Evolutionary conservation across 2,113 vertebrate species (phyloP), one percentile per base, ranked within the genome.

Genomic region (Leucopternis melanops): DNA sequence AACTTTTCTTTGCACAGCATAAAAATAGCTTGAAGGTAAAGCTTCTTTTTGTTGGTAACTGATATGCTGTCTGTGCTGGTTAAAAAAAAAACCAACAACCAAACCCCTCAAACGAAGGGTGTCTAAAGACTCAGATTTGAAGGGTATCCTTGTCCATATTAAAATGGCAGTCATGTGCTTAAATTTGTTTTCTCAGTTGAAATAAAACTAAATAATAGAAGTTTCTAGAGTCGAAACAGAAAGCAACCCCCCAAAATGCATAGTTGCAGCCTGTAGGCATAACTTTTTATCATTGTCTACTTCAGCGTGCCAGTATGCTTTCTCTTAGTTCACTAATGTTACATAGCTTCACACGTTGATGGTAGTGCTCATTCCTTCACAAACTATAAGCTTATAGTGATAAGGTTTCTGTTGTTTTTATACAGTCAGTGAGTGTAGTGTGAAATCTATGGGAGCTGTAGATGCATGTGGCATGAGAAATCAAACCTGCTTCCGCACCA

Each of bases 31-130:
- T 77, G 45, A 71, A 75, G n/a, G 13, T 90, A 50, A 88, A 90
- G 34, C 32, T 90, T 4, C 6, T n/a, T 73, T 67, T 72, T 88
- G 23, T 47, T 65, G 58, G 36, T 32, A 88, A 25, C 8, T 58
- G 62, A 34, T 73, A 6, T 1, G 12, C 10, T 88, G 20, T 59
- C 17, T 67, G 8, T 82, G 42, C 66, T 17, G 70, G 31, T 85
- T 67, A 4, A 58, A 59, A 88, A 90, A 47, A 25, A n/a, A 6
- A 3, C 3, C 47, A 23, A 22, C 11, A 10, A 52, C 25, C 50
- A 27, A 27, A 52, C 16, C 50, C 52, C 52, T 27, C 27, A 54
- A 29, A 54, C 6, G n/a, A 11, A 0, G 0, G 1, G 1, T 80
- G 7, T 38, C 44, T 59, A 38, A 80, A 83, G 62, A 59, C 29